phyloP scores from a whole-genome alignment of 1,140 invertebrate genomes.

The Pogonomyrmex californicus region DNA sequence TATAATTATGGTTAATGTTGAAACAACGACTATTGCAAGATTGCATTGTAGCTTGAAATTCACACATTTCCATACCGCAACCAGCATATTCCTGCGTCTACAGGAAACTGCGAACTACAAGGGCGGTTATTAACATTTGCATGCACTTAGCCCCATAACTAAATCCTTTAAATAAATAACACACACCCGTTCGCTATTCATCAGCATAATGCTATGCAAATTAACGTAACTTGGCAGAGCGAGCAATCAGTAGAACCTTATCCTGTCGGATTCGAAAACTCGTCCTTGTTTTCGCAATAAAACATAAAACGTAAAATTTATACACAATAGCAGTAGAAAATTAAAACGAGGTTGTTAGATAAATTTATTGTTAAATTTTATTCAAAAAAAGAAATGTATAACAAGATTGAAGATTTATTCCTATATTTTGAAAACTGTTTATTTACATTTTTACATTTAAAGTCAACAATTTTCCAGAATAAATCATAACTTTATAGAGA shows the following conservation, averaged over 20 bases:
- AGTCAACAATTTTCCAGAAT: conserved; percentile 5
- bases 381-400: neutral
- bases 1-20: conserved; percentile 31
- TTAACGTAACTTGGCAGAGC: conserved; percentile 18
- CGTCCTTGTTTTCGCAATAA: neutral
- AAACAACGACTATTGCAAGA: conserved; percentile 39
- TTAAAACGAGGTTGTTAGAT: neutral
- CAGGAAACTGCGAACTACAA: conserved; percentile 42
- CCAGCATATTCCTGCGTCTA: conserved; percentile 36
- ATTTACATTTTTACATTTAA: neutral
- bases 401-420: neutral
- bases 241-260: conserved; percentile 30
- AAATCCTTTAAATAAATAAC: conserved; percentile 60
- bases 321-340: neutral
- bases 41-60: conserved; percentile 46
- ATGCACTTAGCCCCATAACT: conserved; percentile 48
- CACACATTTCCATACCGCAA: conserved; percentile 35
- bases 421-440: neutral
- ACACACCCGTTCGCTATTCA: conserved; percentile 41
- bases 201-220: conserved; percentile 54
- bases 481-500: conserved; percentile 4
- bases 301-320: conserved; percentile 27
- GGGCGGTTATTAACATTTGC: conserved; percentile 60
- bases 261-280: conserved; percentile 18
- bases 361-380: neutral